Base-by-base conservation (phyloP, 2,797 vertebrate species). In the Taenioides sp. region DNA sequence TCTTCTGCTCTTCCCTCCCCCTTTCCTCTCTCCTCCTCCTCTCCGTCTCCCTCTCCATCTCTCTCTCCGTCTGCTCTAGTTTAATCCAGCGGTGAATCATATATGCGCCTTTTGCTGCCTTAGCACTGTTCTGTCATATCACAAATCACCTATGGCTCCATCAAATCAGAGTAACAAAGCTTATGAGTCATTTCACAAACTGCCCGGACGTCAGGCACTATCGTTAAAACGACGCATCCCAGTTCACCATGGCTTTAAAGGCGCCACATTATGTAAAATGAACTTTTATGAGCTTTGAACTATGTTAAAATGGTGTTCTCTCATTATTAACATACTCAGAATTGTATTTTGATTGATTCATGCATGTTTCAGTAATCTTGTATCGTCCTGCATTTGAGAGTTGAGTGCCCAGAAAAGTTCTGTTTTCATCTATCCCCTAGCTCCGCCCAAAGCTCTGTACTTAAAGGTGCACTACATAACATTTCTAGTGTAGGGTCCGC, bases 151-250 rank as follows among this genome's bases (percentile, higher is more conserved):
- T 80, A 67, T 75, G 9, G 20, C 34, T 27, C 72, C 68, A 74
- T 80, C 65, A 80, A 85, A 90, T 86, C 72, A 67, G 73, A 88
- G 80, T 84, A 86, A 90, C 80, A 79, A 84, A 77, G 74, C n/a
- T 49, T 80, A 76, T 73, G 75, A 67, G 62, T 84, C 65, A 74
- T 59, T 59, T 82, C 68, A 64, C 58, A 69, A 16, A 67, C 67
- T 49, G 71, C 55, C 54, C 80, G 47, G 22, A 64, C 22, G 47
- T 50, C 12, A 60, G 43, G 43, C 43, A 50, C 37, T 70, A 75
- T 63, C 57, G 69, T 74, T 75, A 76, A 78, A 28, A 73, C 80
- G 17, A 23, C 9, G 47, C 54, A 11, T 9, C 3, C 52, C n/a
- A 11, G n/a, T 11, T 55, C n/a, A 55, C 11, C 55, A 16, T 27